Evolutionary conservation across 2,113 vertebrate species (phyloP), one percentile per base, ranked within the genome.

Genomic region (Myotis yumanensis): DNA sequence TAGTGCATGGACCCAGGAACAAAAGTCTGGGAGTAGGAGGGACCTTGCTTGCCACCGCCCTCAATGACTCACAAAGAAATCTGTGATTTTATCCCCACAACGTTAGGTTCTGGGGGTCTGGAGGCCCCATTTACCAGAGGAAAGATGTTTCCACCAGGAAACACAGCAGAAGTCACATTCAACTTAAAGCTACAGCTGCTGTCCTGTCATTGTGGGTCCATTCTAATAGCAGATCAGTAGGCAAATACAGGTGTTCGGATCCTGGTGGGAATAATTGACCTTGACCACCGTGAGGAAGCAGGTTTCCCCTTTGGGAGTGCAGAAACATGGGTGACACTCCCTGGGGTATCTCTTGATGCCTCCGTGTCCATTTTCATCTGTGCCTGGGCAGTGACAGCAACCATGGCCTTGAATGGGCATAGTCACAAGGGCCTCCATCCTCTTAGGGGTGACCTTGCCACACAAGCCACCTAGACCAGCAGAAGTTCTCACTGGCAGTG

Each of bases 401-500:
- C 23, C 17, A 7, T 22, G n/a, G n/a, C 16, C 22, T 22, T 68
- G 14, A 64, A 20, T 8, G 30, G 51, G 23, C 5, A 15, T 69
- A 46, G 48, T 30, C 11, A 14, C 18, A 25, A 48, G 28, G 9
- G 66, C 16, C 4, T 84, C 48, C 16, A 6, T 17, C 32, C 16
- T 37, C 37, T 92, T 20, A 57, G 16, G 18, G 37, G 20, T n/a
- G 22, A 54, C 4, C 25, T 48, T 4, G 3, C 69, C 52, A 35
- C n/a, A 16, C 22, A 62, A 81, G n/a, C 68, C 75, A 28, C 64
- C 59, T 2, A 32, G 35, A 32, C 35, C 5, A 8, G 57, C 7
- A 57, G 28, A 64, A 71, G 6, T 40, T n/a, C 17, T n/a, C 3
- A 0, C 46, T 3, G 0, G 1, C 5, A 18, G 11, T 5, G 15